Base-by-base conservation (phyloP, 2,113 vertebrate genomes). In the Mesoclemmys tuberculata region DNA sequence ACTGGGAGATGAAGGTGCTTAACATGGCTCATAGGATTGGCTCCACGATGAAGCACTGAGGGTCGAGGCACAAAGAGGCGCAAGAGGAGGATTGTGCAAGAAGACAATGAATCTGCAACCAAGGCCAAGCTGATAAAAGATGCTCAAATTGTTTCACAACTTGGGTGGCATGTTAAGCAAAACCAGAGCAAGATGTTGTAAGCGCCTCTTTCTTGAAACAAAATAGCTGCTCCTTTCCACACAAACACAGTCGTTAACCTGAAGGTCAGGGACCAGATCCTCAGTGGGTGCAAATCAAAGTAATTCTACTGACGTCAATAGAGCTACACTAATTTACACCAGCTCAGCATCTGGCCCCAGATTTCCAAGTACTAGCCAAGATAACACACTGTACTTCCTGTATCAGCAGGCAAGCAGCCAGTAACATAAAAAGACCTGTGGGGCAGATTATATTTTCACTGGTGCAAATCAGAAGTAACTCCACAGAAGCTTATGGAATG, bases 111-210 rank as follows among this genome's bases (percentile, higher is more conserved):
- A 96, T 96, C 92, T 95, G 96, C 96, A 98, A 78, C 82, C 95
- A 95, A 96, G 97, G 95, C 97, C 96, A 96, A 97, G 96, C 93
- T 94, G 96, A 97, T 93, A 97, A 94, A 94, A 93, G 97, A 98
- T 96, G 94, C 94, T 97, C 91, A 89, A 87, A 97, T 90, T 94
- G 95, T 96, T 97, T 97, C 95, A 95, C 97, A 98, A 98, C 96
- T 93, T 97, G 96, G 95, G 96, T 97, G 97, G 97, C 97, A 97
- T 16, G 2, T 97, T 96, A 96, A 96, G 96, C 95, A 97, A 97
- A 97, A 96, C 88, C 89, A 96, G 91, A 96, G 88, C 88, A 91
- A 0, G 27, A 96, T 97, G 97, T 98, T 96, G 97, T 96, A 97
- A 97, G 97, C 75, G 68, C 80, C 68, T 97, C 87, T 89, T 97